Evolutionary conservation across 2,888 invertebrate species (phyloP).

Genomic region (Norana najaformis): DNA sequence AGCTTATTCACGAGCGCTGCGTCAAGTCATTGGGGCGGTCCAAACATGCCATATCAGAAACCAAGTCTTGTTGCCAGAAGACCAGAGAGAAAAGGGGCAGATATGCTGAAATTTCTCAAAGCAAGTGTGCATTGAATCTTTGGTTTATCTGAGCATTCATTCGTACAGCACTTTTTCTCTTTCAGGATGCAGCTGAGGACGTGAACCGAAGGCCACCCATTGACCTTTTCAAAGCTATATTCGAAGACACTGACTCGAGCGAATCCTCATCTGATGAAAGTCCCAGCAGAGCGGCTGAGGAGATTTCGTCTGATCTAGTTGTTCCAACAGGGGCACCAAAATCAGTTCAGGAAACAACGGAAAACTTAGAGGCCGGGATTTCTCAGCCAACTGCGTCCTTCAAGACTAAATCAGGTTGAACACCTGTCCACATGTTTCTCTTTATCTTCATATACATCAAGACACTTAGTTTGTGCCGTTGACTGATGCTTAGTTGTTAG

Average conservation of each 20-base stretch:
- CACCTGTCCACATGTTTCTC: not conserved
- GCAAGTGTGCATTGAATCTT: no score
- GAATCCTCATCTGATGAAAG: not conserved
- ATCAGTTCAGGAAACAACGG: not conserved
- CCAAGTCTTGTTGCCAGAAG: no score
- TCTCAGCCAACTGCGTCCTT: not conserved
- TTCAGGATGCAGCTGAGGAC: slow-evolving; percentile 2
- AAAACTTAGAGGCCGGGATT: not conserved
- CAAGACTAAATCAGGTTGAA: not conserved
- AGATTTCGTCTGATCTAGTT: not conserved
- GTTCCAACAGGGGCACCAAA: not conserved
- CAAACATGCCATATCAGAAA: no score
- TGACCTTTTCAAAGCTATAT: slow-evolving; percentile 87
- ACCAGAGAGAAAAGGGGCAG: no score
- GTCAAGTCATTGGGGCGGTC: no score
- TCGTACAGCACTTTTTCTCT: not conserved
- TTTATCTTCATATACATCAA: not conserved
- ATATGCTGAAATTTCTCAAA: no score
- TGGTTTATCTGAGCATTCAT: no score
- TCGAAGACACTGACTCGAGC: slow-evolving; percentile 57
- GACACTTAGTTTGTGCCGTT: not conserved
- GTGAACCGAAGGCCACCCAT: slow-evolving; percentile 63
- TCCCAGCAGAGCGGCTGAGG: not conserved
- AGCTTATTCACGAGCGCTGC: no score
- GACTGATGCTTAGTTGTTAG: not conserved